phyloP scores from a whole-genome alignment of 2,888 invertebrate species.

The Stratiomys singularior region DNA sequence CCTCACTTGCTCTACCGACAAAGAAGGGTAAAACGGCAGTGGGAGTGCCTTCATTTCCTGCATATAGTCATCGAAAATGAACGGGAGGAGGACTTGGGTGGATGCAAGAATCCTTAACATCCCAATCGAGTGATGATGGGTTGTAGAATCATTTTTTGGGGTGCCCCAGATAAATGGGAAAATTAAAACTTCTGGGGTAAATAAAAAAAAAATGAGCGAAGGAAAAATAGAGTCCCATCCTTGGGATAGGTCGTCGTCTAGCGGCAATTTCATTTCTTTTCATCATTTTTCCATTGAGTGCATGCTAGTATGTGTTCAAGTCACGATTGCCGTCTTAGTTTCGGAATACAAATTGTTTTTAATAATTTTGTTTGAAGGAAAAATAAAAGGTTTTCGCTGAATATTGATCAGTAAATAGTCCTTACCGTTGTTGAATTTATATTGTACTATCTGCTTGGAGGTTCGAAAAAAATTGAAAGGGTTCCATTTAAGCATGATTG shows the following conservation, averaged over 20 bases:
- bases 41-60: slow-evolving; percentile 1
- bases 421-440: background rate
- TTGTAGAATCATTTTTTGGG: slow-evolving; percentile 1
- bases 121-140: slow-evolving; percentile 17
- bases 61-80: background rate
- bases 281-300: background rate
- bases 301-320: too few species aligned
- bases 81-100: background rate
- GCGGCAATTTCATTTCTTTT: slow-evolving; percentile 6
- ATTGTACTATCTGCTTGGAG: too few species aligned
- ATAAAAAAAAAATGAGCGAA: background rate
- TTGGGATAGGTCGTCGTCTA: slow-evolving; percentile 48
- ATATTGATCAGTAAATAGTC: slow-evolving; percentile 5
- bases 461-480: too few species aligned
- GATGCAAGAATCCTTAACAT: background rate
- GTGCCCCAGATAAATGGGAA: slow-evolving; percentile 40
- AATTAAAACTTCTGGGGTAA: slow-evolving; percentile 36
- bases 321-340: background rate
- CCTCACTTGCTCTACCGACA: background rate
- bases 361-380: slow-evolving; percentile 2
- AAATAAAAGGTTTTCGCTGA: background rate
- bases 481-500: too few species aligned
- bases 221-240: slow-evolving; percentile 12
- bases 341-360: slow-evolving; percentile 8
- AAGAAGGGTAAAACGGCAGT: background rate